A percentile compares a stretch with the other conserved stretches of the same genome.
These are phyloP conservation scores for Scopus umbretta DNA, from an alignment of 2,113 vertebrate genomes.

Conservation along the genomic window DNA sequence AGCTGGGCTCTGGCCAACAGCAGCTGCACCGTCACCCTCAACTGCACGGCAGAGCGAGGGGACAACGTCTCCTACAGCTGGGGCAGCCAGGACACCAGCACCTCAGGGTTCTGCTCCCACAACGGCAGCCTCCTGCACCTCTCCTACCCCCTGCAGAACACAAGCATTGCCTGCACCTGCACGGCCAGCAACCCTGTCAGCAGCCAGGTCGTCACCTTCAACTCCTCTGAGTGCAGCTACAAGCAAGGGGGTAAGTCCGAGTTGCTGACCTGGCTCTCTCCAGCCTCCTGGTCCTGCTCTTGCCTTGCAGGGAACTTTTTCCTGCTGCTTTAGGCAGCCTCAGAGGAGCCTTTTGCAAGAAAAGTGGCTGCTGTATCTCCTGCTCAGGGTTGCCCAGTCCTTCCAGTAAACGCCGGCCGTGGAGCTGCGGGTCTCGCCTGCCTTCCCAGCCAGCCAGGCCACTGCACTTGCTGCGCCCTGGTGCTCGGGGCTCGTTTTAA, in stretches of 20 bases:
- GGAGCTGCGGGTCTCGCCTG: background rate
- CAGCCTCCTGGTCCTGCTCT: background rate
- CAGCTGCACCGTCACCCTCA: constrained; percentile 1
- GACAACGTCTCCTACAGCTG: constrained; percentile 8
- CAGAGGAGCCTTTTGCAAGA: background rate
- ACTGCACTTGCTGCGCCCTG: accelerated
- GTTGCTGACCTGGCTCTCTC: accelerated
- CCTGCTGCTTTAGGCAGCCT: background rate
- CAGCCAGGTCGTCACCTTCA: background rate
- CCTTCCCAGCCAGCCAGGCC: background rate
- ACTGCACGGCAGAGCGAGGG: background rate
- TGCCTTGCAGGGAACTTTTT: background rate
- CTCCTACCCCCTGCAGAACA: background rate
- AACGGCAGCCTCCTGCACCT: background rate
- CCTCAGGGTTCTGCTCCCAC: background rate
- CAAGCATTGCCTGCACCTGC: background rate
- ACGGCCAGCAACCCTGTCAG: background rate
- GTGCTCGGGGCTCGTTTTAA: background rate
- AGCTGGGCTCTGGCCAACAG: background rate
- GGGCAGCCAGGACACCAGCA: background rate
- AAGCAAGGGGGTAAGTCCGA: background rate
- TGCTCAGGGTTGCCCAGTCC: background rate
- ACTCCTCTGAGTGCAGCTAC: background rate
- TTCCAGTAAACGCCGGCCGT: accelerated
- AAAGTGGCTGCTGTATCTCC: accelerated